Conservation (phyloP, 92 coral and sea anemone genomes). For the Zoanthus gigantus region DNA sequence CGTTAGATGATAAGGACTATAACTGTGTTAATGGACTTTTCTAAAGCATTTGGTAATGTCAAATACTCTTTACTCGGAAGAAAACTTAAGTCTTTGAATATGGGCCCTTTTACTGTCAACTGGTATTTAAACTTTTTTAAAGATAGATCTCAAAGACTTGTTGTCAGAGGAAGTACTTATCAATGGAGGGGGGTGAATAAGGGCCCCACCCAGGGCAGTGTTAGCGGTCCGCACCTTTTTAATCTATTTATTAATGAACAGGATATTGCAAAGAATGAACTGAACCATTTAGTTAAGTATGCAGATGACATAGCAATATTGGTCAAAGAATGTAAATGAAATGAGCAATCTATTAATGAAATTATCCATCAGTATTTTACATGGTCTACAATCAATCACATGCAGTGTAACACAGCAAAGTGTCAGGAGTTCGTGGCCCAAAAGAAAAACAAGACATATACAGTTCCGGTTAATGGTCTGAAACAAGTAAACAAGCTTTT, state of each 20-base stretch:
- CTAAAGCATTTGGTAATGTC: slow-evolving; percentile 12
- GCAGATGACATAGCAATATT: slow-evolving; percentile 28
- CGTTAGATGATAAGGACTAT: slow-evolving; percentile 20
- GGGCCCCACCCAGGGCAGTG: slow-evolving; percentile 9
- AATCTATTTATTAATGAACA: slow-evolving; percentile 15
- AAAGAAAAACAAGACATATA: not conserved
- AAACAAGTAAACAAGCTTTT: too few species aligned
- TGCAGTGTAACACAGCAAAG: slow-evolving; percentile 19
- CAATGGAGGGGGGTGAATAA: not conserved
- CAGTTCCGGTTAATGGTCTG: too few species aligned
- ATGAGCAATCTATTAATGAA: slow-evolving; percentile 10
- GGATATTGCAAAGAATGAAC: slow-evolving; percentile 19
- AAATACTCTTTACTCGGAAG: slow-evolving; percentile 7
- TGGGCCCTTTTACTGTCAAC: not conserved
- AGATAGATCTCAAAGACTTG: slow-evolving; percentile 9
- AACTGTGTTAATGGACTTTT: slow-evolving; percentile 23
- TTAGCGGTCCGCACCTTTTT: slow-evolving; percentile 10
- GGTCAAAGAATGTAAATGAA: slow-evolving; percentile 19
- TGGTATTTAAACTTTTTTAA: slow-evolving; percentile 12
- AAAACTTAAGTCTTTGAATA: slow-evolving; percentile 1
- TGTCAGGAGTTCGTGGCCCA: slow-evolving; percentile 19
- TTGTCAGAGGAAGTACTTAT: slow-evolving; percentile 2
- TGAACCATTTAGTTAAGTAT: slow-evolving; percentile 29
- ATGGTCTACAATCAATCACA: slow-evolving; percentile 22
- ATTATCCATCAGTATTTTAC: slow-evolving; percentile 12